Percentiles rank a stretch among this genome's conserved stretches.
These are phyloP conservation scores for Brachyptera risi DNA, from an alignment of 2,888 invertebrate genomes.

Conservation along the genomic window DNA sequence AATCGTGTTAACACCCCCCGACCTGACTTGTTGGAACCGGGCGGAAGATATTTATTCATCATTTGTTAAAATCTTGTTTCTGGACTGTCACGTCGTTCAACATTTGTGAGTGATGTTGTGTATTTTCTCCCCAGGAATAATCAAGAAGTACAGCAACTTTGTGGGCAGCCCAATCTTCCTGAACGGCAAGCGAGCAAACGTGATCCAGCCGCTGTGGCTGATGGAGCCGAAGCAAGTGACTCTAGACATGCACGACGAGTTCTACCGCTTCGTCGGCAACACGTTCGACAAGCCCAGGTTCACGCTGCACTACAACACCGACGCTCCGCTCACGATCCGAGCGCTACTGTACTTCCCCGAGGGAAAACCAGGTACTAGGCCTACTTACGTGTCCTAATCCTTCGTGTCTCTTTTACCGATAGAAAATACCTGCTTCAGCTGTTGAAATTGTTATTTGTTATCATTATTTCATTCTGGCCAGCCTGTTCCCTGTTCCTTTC, in stretches of 20 bases:
- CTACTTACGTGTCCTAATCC: too few relatives aligned
- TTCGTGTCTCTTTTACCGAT: too few relatives aligned
- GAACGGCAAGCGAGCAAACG: constrained; percentile 85
- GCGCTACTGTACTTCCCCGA: constrained; percentile 92
- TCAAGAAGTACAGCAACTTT: constrained; percentile 96
- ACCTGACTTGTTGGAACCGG: too few relatives aligned
- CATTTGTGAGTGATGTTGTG: too few relatives aligned
- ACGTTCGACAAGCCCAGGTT: constrained; percentile 86
- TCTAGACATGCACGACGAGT: constrained; percentile 83
- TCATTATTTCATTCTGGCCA: too few relatives aligned
- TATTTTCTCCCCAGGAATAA: constrained; percentile 60
- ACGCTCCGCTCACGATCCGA: constrained; percentile 86
- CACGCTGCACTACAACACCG: constrained; percentile 87
- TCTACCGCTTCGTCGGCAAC: constrained; percentile 84
- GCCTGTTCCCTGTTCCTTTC: too few relatives aligned
- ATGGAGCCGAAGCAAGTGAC: constrained; percentile 86
- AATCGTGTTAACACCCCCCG: too few relatives aligned
- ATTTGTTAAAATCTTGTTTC: too few relatives aligned
- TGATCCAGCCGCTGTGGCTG: constrained; percentile 88
- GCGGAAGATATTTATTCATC: too few relatives aligned
- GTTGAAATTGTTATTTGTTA: too few relatives aligned
- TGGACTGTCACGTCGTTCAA: too few relatives aligned
- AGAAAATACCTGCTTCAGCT: too few relatives aligned
- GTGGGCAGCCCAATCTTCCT: constrained; percentile 89
- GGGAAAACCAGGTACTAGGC: constrained; percentile 71